phyloP scores from a whole-genome alignment of 2,797 vertebrate genomes.

The Smutsia temminckii region DNA sequence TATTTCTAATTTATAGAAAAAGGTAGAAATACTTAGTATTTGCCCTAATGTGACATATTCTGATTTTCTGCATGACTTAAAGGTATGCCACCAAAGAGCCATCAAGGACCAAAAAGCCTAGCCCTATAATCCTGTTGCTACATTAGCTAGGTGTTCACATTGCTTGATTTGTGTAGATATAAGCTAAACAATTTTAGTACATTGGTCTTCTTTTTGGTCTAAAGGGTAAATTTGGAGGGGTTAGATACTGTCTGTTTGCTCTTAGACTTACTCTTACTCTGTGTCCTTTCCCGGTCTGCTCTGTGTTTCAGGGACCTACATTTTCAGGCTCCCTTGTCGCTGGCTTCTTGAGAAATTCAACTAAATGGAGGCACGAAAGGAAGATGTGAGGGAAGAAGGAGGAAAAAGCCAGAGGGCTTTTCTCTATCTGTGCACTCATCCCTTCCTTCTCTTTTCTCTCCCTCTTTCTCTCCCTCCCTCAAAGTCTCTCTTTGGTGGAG shows the following conservation, averaged over 20 bases:
- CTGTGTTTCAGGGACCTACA: not conserved
- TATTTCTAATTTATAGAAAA: not conserved
- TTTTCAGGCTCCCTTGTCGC: not conserved
- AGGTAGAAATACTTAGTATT: not conserved
- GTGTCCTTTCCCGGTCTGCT: not conserved
- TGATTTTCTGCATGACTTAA: not conserved
- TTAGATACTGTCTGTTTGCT: not conserved
- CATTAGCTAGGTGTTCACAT: not conserved
- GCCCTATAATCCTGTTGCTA: not conserved
- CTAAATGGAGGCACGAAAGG: not conserved
- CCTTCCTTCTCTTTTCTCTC: not conserved
- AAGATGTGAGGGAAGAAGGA: not conserved
- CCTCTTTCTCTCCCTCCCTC: not conserved
- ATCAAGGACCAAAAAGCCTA: not conserved
- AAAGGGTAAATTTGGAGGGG: not conserved
- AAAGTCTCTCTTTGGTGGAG: not conserved
- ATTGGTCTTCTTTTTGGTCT: not conserved
- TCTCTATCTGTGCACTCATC: not conserved
- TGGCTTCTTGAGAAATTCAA: not conserved
- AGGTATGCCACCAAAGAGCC: not conserved
- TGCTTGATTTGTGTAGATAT: not conserved
- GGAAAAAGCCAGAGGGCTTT: not conserved
- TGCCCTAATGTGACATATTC: not conserved
- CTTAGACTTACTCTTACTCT: not conserved
- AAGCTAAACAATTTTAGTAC: not conserved